Conservation (phyloP, 1,140 invertebrate species). For the Formica selysi region DNA sequence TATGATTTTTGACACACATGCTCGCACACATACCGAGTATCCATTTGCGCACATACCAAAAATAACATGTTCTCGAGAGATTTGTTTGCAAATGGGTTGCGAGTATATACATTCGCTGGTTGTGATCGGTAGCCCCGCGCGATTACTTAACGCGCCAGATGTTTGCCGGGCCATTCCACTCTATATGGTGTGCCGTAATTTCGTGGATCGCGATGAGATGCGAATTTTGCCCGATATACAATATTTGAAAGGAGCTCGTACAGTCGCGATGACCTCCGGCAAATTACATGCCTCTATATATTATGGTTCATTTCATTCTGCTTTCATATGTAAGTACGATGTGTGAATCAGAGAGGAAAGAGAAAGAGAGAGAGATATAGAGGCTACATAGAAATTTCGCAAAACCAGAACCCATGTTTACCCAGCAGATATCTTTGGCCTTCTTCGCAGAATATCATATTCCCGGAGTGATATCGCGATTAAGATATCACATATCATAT, state of each 20-base stretch:
- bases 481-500: background rate
- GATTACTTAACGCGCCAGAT: slow-evolving; percentile 49
- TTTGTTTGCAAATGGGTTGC: slow-evolving; percentile 20
- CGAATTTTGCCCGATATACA: slow-evolving; percentile 15
- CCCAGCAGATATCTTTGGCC: background rate
- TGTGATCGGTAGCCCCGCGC: background rate
- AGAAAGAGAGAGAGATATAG: background rate
- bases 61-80: slow-evolving; percentile 37
- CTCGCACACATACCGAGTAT: background rate
- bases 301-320: slow-evolving; percentile 37
- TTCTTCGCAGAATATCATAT: background rate
- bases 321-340: background rate
- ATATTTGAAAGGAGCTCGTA: slow-evolving; percentile 12
- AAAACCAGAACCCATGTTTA: background rate
- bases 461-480: background rate
- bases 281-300: slow-evolving; percentile 23
- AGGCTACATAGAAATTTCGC: background rate
- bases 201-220: background rate
- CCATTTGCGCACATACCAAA: background rate
- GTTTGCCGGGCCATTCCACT: background rate
- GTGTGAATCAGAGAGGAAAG: background rate
- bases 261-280: background rate
- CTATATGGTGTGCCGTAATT: slow-evolving; percentile 13
- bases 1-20: background rate
- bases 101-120: background rate